Conservation (phyloP, 2,797 vertebrate species). For the Hoplostethus mediterraneus region DNA sequence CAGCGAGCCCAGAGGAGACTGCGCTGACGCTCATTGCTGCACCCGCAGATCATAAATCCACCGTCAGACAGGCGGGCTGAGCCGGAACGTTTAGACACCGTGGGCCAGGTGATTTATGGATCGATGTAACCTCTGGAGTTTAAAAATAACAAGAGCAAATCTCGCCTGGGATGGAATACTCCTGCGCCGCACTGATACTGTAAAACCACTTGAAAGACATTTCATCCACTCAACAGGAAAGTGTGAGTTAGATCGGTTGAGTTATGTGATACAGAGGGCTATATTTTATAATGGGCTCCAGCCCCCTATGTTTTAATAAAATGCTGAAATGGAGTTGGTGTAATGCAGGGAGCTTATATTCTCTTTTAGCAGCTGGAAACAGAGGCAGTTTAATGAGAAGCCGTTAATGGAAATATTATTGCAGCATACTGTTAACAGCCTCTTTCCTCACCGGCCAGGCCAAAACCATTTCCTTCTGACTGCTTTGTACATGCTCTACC, state of each 20-base stretch:
- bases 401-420: slow-evolving; percentile 71
- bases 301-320: slow-evolving; percentile 46
- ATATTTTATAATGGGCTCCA: slow-evolving; percentile 46
- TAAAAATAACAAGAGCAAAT: slow-evolving; percentile 80
- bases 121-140: slow-evolving; percentile 75
- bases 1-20: slow-evolving; percentile 55
- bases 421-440: slow-evolving; percentile 63
- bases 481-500: slow-evolving; percentile 35
- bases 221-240: slow-evolving; percentile 61
- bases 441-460: slow-evolving; percentile 56
- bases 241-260: slow-evolving; percentile 23
- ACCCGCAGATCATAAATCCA: slow-evolving; percentile 71
- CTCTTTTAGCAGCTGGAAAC: slow-evolving; percentile 53
- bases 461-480: slow-evolving; percentile 66
- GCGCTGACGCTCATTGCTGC: slow-evolving; percentile 38
- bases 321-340: slow-evolving; percentile 22
- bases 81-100: slow-evolving; percentile 63
- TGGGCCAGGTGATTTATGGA: slow-evolving; percentile 76
- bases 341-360: slow-evolving; percentile 48
- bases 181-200: slow-evolving; percentile 58
- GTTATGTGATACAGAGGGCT: slow-evolving; percentile 42
- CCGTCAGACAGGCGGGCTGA: slow-evolving; percentile 61
- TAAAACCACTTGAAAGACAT: slow-evolving; percentile 69
- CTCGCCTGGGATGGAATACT: slow-evolving; percentile 71
- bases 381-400: slow-evolving; percentile 66